A percentile compares a stretch with the other conserved stretches of the same genome.
Conservation (phyloP, 2,888 invertebrate genomes). For the Nephrocerus scutellatus region DNA sequence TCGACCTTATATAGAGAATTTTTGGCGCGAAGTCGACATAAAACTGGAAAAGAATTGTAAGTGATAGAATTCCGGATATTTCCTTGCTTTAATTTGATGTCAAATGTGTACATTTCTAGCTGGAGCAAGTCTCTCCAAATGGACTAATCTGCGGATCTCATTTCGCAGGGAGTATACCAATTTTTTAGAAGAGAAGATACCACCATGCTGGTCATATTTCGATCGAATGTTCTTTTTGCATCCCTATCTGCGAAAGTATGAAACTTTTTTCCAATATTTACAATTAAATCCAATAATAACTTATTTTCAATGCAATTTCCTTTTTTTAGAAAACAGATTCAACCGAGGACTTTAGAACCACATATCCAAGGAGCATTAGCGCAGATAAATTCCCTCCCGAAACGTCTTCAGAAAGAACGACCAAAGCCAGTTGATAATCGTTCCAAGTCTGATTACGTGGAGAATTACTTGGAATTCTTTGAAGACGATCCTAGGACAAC, state of each 20-base stretch:
- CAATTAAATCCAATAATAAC: constrained; percentile 18
- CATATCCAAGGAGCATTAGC: constrained; percentile 43
- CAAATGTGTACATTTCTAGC: constrained; percentile 22
- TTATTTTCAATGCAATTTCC: constrained; percentile 1
- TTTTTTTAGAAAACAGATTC: constrained; percentile 34
- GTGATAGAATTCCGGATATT: constrained; percentile 11
- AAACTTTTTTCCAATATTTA: constrained; percentile 12
- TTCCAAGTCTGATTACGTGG: constrained; percentile 20
- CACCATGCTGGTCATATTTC: constrained; percentile 44
- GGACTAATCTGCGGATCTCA: constrained; percentile 43
- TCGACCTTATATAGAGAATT: constrained; percentile 44
- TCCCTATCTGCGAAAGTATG: constrained; percentile 41
- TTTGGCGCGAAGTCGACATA: constrained; percentile 43
- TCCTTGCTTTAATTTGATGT: background rate
- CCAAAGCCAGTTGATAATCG: constrained; percentile 23
- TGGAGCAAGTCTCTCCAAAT: constrained; percentile 43
- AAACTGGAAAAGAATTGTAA: constrained; percentile 41
- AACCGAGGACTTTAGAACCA: constrained; percentile 37
- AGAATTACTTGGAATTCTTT: constrained; percentile 41
- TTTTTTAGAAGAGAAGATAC: constrained; percentile 40
- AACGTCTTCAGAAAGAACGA: constrained; percentile 36
- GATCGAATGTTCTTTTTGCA: constrained; percentile 45
- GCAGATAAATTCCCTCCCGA: constrained; percentile 37
- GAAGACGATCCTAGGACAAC: constrained; percentile 30
- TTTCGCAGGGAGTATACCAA: constrained; percentile 44